Conservation (phyloP, 2,888 invertebrate genomes). For the Hofmannophila pseudospretella region DNA sequence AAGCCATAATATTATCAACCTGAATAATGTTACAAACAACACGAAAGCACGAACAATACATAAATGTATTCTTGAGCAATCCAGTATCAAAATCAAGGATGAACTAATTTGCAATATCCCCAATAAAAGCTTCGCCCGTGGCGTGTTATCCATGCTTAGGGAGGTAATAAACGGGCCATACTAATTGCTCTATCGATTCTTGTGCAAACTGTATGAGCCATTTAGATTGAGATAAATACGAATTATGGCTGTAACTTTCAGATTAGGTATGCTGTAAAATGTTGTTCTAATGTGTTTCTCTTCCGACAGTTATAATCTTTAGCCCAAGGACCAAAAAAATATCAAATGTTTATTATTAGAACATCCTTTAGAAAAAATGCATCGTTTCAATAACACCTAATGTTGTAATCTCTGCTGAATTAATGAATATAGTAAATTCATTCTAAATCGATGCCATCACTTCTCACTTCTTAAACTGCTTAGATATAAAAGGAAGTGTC, state of each 20-base stretch:
- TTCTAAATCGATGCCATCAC: too few species aligned
- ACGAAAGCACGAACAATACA: conserved; percentile 44
- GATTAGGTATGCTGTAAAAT: conserved; percentile 19
- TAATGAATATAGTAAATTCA: too few species aligned
- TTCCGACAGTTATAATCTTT: too few species aligned
- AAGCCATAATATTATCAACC: conserved; percentile 30
- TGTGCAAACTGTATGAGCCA: conserved; percentile 44
- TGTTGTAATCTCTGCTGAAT: too few species aligned
- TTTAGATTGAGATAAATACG: conserved; percentile 63
- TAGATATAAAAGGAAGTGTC: conserved; percentile 29
- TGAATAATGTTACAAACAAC: conserved; percentile 33
- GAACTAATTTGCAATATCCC: conserved; percentile 61
- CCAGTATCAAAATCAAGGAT: conserved; percentile 43
- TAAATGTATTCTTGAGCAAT: conserved; percentile 45
- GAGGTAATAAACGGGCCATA: conserved; percentile 44
- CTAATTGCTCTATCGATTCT: conserved; percentile 61
- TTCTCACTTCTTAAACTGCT: conserved; percentile 23
- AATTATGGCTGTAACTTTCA: conserved; percentile 42
- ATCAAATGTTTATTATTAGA: too few species aligned
- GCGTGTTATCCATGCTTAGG: conserved; percentile 39
- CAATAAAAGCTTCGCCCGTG: conserved; percentile 60
- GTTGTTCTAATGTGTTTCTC: too few species aligned
- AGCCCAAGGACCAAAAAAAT: too few species aligned
- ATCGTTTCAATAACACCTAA: too few species aligned
- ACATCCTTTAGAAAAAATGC: too few species aligned